Evolutionary conservation across 64 coral and sea anemone genomes (phyloP).

Genomic region (Actinia tenebrosa): DNA sequence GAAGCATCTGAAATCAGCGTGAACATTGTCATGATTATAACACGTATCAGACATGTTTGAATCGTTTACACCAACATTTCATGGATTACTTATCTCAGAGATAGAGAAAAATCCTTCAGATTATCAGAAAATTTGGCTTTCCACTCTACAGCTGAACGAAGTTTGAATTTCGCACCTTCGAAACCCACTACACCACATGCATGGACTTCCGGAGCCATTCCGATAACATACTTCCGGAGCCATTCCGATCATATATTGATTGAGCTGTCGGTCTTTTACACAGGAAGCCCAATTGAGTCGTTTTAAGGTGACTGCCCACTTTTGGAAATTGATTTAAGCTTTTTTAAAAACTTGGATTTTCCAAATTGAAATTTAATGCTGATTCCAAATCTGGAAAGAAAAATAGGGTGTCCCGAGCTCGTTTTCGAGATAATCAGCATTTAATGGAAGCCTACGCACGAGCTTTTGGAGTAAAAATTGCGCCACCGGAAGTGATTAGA

Average conservation of each 20-base stretch:
- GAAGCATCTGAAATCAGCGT: background rate
- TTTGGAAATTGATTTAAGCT: too few species aligned
- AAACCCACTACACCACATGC: background rate
- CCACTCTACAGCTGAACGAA: background rate
- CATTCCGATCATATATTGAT: background rate
- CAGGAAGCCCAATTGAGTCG: background rate
- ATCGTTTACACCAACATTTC: background rate
- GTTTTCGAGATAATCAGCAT: too few species aligned
- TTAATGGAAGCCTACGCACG: too few species aligned
- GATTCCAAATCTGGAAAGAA: too few species aligned
- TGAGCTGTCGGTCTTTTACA: background rate
- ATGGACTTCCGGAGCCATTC: background rate
- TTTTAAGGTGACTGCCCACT: too few species aligned
- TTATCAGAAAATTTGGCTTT: background rate
- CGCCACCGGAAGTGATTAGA: too few species aligned
- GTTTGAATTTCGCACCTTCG: slow-evolving; percentile 21
- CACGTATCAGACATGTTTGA: background rate
- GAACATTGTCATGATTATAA: slow-evolving; percentile 12
- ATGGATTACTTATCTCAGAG: background rate
- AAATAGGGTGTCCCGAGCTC: too few species aligned
- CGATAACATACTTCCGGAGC: background rate
- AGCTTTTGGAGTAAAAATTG: too few species aligned
- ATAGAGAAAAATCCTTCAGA: background rate
- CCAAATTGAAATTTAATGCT: too few species aligned
- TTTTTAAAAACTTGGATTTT: too few species aligned